Conservation (phyloP, 2,113 vertebrate species). For the Solea senegalensis region DNA sequence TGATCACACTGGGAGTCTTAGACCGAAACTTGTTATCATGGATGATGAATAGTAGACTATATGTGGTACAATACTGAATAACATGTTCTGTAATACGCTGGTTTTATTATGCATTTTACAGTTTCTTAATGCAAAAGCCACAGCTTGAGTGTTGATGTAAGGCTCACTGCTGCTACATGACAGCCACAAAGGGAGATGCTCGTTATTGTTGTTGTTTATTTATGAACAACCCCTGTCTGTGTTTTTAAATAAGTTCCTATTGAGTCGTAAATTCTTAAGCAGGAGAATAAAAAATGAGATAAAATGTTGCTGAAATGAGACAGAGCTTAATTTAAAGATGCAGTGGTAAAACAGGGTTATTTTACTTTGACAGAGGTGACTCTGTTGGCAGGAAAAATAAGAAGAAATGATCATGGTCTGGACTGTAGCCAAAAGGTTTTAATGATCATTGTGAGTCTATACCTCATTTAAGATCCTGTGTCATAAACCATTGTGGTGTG, state of each 20-base stretch:
- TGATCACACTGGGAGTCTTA: conserved; percentile 50
- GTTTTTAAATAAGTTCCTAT: conserved; percentile 23
- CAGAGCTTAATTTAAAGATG: neutral
- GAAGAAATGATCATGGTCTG: neutral
- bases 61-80: conserved; percentile 28
- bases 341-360: neutral
- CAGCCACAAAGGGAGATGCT: conserved; percentile 27
- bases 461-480: neutral
- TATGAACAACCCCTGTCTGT: conserved; percentile 7
- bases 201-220: neutral
- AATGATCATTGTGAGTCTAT: neutral
- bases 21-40: conserved; percentile 51
- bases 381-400: neutral
- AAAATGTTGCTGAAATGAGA: conserved; percentile 7
- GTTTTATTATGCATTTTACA: conserved; percentile 33
- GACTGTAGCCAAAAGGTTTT: neutral
- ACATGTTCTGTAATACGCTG: conserved; percentile 38
- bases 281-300: neutral
- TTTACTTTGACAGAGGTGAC: neutral
- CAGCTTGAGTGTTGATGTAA: conserved; percentile 45
- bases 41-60: conserved; percentile 49
- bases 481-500: neutral
- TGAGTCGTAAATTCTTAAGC: conserved; percentile 13
- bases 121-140: conserved; percentile 33
- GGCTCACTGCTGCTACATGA: neutral